Base-by-base conservation (phyloP, 2,797 vertebrate species). In the Pseudomugil tenellus region DNA sequence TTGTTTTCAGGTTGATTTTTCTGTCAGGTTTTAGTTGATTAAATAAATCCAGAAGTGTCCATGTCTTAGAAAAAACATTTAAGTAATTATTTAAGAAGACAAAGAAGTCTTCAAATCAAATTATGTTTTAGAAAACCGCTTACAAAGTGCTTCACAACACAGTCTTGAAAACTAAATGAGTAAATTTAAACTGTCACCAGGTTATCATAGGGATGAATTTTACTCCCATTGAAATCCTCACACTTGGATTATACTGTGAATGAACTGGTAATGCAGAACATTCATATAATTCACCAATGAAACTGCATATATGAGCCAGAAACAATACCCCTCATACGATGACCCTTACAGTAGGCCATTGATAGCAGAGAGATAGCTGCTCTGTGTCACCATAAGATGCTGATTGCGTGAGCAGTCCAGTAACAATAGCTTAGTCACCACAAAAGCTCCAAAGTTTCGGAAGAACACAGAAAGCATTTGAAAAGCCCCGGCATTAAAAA, bases 381-480 rank as follows among this genome's bases (percentile, higher is more conserved):
- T 70, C 58, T 70, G 59, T 71, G 58, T 59, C 58, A 67, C 81
- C 70, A 81, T 39, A 72, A 80, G 74, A 61, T 76, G 61, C 39
- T 67, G 74, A 77, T 86, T 84, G 83, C 84, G 64, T 58, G 61
- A 80, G 57, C 41, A 16, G 63, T 4, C 58, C 64, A 48, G 61
- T 75, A 79, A 87, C 82, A 89, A 87, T 60, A 76, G 74, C 71
- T 70, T 34, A 66, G 63, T 56, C 66, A 12, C 66, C 79, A 93
- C 91, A 92, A 93, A 91, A 91, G 91, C 80, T 54, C 72, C 87
- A 76, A 85, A 91, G 88, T 90, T 79, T 76, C 63, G 74, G 66
- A 66, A 83, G 83, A 92, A 94, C 91, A 93, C 84, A 84, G 90
- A 76, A 62, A 78, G 64, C 39, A 32, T 87, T 90, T 85, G 72